phyloP scores from a whole-genome alignment of 2,113 vertebrate species.

The Neodontobutis hainanensis region DNA sequence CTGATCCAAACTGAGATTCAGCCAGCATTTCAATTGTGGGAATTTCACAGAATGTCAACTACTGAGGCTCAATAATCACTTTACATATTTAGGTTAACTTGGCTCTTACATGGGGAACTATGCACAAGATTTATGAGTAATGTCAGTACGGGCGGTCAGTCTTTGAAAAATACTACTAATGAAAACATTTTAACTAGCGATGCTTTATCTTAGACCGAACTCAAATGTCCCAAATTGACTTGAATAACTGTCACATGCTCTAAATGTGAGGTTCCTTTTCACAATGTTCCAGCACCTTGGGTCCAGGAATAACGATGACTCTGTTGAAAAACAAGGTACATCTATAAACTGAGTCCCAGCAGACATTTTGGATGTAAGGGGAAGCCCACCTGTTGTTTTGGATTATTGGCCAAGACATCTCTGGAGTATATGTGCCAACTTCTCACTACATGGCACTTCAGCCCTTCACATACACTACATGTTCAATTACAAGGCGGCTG shows the following conservation, averaged over 20 bases:
- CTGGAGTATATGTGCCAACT: slow-evolving; percentile 16
- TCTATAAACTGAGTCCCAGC: not conserved
- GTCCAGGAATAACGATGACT: slow-evolving; percentile 1
- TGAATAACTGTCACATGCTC: not conserved
- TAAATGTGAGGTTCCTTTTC: slow-evolving; percentile 1
- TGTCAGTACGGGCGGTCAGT: not conserved
- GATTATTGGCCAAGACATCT: slow-evolving; percentile 44
- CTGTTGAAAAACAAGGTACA: not conserved
- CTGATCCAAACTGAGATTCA: not conserved
- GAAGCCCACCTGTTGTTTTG: slow-evolving; percentile 26
- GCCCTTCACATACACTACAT: not conserved
- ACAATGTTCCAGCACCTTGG: slow-evolving; percentile 13
- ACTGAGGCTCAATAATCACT: not conserved
- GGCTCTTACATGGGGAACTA: too few species aligned
- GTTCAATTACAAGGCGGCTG: not conserved
- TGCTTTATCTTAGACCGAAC: not conserved
- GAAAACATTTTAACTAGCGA: not conserved
- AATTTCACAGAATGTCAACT: not conserved
- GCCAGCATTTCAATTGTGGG: too few species aligned
- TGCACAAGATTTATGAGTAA: too few species aligned
- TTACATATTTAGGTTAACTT: too few species aligned
- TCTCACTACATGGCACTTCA: not conserved
- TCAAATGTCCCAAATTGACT: not conserved
- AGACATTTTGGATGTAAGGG: slow-evolving; percentile 18
- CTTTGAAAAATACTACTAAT: not conserved